Evolutionary conservation across 2,888 invertebrate genomes (phyloP).

Genomic region (Apamea sordens): DNA sequence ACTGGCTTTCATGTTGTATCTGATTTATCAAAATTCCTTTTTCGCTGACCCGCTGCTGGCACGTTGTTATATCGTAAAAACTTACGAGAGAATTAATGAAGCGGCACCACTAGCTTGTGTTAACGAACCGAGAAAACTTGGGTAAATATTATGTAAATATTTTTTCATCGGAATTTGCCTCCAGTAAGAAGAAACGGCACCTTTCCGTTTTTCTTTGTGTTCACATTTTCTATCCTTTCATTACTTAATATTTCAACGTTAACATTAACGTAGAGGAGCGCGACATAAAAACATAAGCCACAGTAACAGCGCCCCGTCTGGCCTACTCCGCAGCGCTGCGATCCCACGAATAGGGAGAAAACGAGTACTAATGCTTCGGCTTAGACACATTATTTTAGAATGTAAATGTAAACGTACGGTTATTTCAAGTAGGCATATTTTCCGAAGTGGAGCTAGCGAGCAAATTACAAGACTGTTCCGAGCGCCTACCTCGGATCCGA

Average conservation of each 20-base stretch:
- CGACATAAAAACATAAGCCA: slow-evolving; percentile 56
- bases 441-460: slow-evolving; percentile 73
- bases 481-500: slow-evolving; percentile 74
- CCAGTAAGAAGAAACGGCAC: slow-evolving; percentile 35
- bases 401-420: slow-evolving; percentile 69
- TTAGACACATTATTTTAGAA: slow-evolving; percentile 71
- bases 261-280: slow-evolving; percentile 49
- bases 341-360: slow-evolving; percentile 68
- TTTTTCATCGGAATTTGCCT: slow-evolving; percentile 47
- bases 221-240: slow-evolving; percentile 50
- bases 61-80: slow-evolving; percentile 56
- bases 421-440: slow-evolving; percentile 77
- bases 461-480: slow-evolving; percentile 82
- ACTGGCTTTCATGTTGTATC: slow-evolving; percentile 73
- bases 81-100: slow-evolving; percentile 63
- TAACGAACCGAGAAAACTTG: slow-evolving; percentile 64
- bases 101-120: slow-evolving; percentile 51
- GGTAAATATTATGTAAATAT: slow-evolving; percentile 57
- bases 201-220: slow-evolving; percentile 50
- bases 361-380: slow-evolving; percentile 70
- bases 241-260: slow-evolving; percentile 64
- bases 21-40: slow-evolving; percentile 68
- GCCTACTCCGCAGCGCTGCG: slow-evolving; percentile 36
- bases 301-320: slow-evolving; percentile 37
- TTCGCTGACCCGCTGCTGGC: slow-evolving; percentile 49